Evolutionary conservation across 2,888 invertebrate species (phyloP).

Genomic region (Troilus luridus): DNA sequence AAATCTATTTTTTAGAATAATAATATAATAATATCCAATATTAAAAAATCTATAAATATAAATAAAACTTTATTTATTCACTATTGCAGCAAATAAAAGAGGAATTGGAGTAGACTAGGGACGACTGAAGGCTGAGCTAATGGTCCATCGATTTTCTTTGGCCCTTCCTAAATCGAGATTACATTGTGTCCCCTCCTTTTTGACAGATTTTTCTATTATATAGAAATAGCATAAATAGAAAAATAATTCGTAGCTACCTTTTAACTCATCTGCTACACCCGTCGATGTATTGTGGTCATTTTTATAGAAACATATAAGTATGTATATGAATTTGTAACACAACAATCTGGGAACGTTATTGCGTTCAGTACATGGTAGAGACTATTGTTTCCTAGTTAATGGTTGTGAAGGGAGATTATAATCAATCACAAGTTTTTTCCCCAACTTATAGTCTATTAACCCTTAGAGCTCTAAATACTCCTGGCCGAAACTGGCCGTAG

Average conservation of each 20-base stretch:
- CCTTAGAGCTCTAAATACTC: no score
- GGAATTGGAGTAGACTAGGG: not conserved
- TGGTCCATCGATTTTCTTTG: constrained; percentile 5
- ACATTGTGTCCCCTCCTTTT: not conserved
- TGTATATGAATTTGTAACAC: no score
- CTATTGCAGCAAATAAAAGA: not conserved
- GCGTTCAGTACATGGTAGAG: no score
- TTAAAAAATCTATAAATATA: no score
- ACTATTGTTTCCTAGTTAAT: no score
- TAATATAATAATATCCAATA: no score
- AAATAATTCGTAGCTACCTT: not conserved
- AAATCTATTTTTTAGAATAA: no score
- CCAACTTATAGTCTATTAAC: no score
- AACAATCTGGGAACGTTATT: no score
- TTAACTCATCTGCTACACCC: not conserved
- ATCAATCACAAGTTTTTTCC: no score
- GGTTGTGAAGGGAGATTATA: no score
- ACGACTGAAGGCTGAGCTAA: not conserved
- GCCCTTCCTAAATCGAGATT: not conserved
- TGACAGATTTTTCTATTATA: not conserved
- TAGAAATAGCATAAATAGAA: not conserved
- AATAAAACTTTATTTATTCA: not conserved
- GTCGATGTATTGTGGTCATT: not conserved
- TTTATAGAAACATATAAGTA: not conserved
- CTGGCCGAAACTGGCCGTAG: no score